Evolutionary conservation across 2,888 invertebrate genomes (phyloP).

Genomic region (Melieria crassipennis): DNA sequence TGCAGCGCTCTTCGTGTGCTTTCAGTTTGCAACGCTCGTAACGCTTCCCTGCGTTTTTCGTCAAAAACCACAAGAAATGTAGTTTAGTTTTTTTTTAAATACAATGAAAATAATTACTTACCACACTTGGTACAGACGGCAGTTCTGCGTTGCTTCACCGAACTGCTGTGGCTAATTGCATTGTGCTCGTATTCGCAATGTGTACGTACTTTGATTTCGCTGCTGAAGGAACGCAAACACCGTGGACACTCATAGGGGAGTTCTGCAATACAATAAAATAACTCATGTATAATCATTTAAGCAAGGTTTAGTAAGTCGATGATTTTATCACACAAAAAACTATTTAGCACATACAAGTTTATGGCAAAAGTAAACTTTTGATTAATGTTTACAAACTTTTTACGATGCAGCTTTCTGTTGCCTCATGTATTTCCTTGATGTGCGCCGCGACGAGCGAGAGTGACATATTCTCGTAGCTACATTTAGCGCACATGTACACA

Average conservation of each 20-base stretch:
- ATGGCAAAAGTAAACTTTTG: neutral
- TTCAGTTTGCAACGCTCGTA: neutral
- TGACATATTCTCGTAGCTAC: neutral
- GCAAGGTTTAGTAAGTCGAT: too few species aligned
- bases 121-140: conserved; percentile 11
- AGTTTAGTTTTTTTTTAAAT: neutral
- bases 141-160: conserved; percentile 1
- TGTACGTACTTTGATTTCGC: neutral
- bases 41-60: neutral
- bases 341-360: too few species aligned
- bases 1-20: conserved; percentile 1
- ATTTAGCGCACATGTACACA: conserved; percentile 5
- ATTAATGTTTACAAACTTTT: neutral
- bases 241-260: conserved; percentile 58
- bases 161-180: conserved; percentile 27
- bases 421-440: neutral
- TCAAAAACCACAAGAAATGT: neutral
- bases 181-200: conserved; percentile 57
- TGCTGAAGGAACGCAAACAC: conserved; percentile 49
- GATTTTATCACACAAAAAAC: too few species aligned
- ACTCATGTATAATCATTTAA: too few species aligned
- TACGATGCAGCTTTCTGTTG: neutral
- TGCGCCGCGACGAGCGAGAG: conserved; percentile 22
- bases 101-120: neutral
- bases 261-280: conserved; percentile 42